phyloP scores from a whole-genome alignment of 2,797 vertebrate species.

The Liparis tanakae region DNA sequence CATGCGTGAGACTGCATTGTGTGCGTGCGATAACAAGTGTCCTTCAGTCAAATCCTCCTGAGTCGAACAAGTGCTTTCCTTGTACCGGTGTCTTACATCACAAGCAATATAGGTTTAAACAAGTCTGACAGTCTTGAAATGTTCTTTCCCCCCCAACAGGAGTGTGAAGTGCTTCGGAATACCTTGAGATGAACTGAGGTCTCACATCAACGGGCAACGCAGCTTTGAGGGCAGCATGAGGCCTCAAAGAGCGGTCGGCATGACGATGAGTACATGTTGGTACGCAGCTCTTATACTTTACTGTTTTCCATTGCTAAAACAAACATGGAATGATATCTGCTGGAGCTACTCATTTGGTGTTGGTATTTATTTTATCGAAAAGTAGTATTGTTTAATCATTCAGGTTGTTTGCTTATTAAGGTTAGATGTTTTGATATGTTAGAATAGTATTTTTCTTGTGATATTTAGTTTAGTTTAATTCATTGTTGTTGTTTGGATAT shows the following conservation, averaged over 20 bases:
- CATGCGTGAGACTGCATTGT: background rate
- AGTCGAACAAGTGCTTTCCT: background rate
- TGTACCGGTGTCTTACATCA: background rate
- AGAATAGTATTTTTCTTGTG: too few species aligned
- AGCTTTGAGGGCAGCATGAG: constrained; percentile 13
- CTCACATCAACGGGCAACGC: constrained; percentile 6
- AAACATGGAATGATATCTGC: background rate
- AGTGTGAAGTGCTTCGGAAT: constrained; percentile 14
- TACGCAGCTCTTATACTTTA: background rate
- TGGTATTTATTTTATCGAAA: too few species aligned
- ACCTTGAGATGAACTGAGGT: constrained; percentile 38
- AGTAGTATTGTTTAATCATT: too few species aligned
- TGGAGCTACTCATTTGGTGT: too few species aligned
- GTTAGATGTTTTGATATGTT: too few species aligned
- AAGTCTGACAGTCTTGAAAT: constrained; percentile 15
- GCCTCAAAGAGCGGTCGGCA: constrained; percentile 11
- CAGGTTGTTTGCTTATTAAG: too few species aligned
- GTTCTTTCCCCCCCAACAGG: background rate
- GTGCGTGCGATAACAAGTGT: constrained; percentile 31
- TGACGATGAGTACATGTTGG: background rate
- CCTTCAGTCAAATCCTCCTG: constrained; percentile 48
- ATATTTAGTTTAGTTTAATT: too few species aligned
- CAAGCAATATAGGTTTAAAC: constrained; percentile 17
- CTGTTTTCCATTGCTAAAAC: constrained; percentile 5
- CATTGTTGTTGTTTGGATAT: too few species aligned